These are phyloP conservation scores for Oscheius onirici DNA, from an alignment of 2,888 invertebrate genomes.

Conservation along the genomic window DNA sequence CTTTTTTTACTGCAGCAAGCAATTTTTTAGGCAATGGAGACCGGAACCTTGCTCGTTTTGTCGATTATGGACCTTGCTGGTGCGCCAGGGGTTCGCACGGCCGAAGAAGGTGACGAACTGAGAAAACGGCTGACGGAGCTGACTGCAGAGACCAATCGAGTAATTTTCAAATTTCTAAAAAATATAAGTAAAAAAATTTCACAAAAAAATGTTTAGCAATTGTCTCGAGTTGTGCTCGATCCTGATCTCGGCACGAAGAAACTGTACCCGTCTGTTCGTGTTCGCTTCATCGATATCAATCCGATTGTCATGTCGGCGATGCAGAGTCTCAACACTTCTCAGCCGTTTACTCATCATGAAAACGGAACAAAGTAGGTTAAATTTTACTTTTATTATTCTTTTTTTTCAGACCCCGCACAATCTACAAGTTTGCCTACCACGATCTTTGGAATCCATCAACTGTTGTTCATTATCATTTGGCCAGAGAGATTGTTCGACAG, in stretches of 20 bases:
- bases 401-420: slow-evolving; percentile 50
- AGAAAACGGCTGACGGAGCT: slow-evolving; percentile 47
- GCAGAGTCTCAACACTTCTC: slow-evolving; percentile 58
- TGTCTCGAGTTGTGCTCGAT: slow-evolving; percentile 54
- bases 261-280: slow-evolving; percentile 45
- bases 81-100: slow-evolving; percentile 58
- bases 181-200: too few species aligned
- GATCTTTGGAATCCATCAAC: slow-evolving; percentile 66
- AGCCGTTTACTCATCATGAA: slow-evolving; percentile 61
- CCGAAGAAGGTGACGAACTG: slow-evolving; percentile 54
- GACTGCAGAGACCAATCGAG: slow-evolving; percentile 56
- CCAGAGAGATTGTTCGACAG: slow-evolving; percentile 54
- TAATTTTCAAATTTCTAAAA: slow-evolving; percentile 16
- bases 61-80: slow-evolving; percentile 56
- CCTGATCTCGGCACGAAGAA: slow-evolving; percentile 50
- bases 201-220: slow-evolving; percentile 44
- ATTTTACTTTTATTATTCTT: not conserved
- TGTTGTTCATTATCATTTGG: slow-evolving; percentile 60
- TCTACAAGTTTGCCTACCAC: slow-evolving; percentile 58
- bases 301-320: slow-evolving; percentile 55
- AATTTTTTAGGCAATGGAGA: slow-evolving; percentile 48
- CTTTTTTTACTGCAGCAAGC: not conserved
- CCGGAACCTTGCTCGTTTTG: slow-evolving; percentile 57
- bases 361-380: slow-evolving; percentile 50
- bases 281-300: slow-evolving; percentile 58